Percentiles rank a stretch among this genome's conserved stretches.
Conservation (phyloP, 2,888 invertebrate genomes). For the Gerris lacustris region DNA sequence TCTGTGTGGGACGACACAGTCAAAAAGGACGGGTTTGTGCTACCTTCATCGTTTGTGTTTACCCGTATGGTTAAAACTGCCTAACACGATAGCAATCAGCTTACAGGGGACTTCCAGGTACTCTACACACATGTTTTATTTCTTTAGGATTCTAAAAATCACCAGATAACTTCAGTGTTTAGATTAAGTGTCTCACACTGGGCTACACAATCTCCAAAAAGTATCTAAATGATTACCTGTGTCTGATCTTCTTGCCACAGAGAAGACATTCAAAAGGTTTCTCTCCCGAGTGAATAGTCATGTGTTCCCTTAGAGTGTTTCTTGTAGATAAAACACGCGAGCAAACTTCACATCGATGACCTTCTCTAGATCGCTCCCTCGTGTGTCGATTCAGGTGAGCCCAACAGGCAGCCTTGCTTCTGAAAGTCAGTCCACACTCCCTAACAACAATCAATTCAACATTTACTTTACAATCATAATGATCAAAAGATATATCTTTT, state of each 20-base stretch:
- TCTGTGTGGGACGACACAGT: too few relatives aligned
- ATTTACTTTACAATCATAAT: too few relatives aligned
- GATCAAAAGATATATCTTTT: too few relatives aligned
- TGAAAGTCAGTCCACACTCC: constrained; percentile 35
- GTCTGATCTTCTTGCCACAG: constrained; percentile 27
- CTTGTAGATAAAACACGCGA: constrained; percentile 26
- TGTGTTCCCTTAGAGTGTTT: constrained; percentile 27
- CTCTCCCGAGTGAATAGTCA: constrained; percentile 29
- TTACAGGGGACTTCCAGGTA: too few relatives aligned
- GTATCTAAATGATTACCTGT: constrained; percentile 14
- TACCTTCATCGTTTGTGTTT: too few relatives aligned
- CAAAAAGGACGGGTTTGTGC: too few relatives aligned
- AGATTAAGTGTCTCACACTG: too few relatives aligned
- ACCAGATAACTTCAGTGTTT: too few relatives aligned
- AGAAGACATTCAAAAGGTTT: constrained; percentile 29
- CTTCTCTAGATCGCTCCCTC: constrained; percentile 18
- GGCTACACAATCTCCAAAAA: not conserved
- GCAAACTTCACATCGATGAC: constrained; percentile 25
- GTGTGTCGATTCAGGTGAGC: constrained; percentile 28
- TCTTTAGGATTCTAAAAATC: too few relatives aligned
- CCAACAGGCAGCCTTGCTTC: constrained; percentile 26
- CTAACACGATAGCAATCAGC: too few relatives aligned
- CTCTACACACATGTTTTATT: too few relatives aligned
- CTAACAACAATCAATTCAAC: constrained; percentile 3
- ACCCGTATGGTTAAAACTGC: too few relatives aligned